These are phyloP conservation scores for Novumbra hubbsi DNA, from an alignment of 2,797 vertebrate species.

Conservation along the genomic window DNA sequence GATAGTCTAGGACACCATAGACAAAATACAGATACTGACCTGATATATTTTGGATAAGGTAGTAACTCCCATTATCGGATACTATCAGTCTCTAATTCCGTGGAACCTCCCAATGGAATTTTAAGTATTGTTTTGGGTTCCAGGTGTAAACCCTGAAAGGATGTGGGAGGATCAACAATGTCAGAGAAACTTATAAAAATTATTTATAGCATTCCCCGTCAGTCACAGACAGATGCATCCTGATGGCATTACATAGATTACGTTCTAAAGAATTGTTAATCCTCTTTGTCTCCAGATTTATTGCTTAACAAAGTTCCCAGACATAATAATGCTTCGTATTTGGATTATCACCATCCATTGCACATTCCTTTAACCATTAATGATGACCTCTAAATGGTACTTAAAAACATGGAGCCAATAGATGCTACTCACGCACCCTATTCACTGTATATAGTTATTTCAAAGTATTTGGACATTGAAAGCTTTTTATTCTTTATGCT, in stretches of 20 bases:
- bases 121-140: background rate
- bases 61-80: background rate
- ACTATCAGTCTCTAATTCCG: background rate
- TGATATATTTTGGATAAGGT: background rate
- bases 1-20: too few species aligned
- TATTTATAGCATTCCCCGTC: conserved; percentile 14
- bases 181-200: background rate
- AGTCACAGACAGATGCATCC: conserved; percentile 5
- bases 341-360: background rate
- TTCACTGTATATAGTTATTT: too few species aligned
- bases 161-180: background rate
- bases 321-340: conserved; percentile 43
- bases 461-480: too few species aligned
- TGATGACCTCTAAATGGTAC: background rate
- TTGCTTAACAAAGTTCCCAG: conserved; percentile 28
- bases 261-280: conserved; percentile 59
- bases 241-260: conserved; percentile 46
- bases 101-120: background rate
- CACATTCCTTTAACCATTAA: background rate
- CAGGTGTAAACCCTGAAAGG: background rate
- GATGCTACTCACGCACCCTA: too few species aligned
- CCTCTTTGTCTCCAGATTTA: conserved; percentile 60
- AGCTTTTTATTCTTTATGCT: too few species aligned
- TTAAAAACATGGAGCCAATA: background rate
- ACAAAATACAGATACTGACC: too few species aligned